Evolutionary conservation across 2,797 vertebrate species (phyloP).

Genomic region (Gila robusta): DNA sequence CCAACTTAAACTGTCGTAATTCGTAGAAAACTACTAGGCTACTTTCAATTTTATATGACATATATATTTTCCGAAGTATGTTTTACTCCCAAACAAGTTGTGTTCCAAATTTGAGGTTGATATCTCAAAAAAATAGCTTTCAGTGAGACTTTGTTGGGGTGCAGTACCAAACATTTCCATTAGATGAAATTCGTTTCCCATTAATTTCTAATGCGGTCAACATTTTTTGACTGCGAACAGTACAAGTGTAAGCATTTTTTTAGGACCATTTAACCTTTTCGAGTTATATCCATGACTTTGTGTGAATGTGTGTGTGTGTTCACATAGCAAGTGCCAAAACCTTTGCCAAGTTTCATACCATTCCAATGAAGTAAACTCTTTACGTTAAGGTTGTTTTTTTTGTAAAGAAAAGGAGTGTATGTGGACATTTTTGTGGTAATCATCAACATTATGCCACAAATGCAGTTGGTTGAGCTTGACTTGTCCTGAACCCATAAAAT

Average conservation of each 20-base stretch:
- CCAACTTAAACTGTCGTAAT: too few relatives aligned
- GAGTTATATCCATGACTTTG: not conserved
- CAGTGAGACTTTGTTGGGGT: not conserved
- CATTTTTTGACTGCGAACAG: not conserved
- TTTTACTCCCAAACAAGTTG: not conserved
- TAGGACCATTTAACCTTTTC: not conserved
- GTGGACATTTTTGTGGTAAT: not conserved
- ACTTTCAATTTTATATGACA: not conserved
- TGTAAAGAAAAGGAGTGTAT: too few relatives aligned
- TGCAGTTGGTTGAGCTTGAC: not conserved
- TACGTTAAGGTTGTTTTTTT: too few relatives aligned
- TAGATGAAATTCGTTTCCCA: not conserved
- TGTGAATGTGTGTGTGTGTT: not conserved
- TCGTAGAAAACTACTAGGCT: not conserved
- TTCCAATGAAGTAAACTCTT: too few relatives aligned
- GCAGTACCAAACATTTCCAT: not conserved
- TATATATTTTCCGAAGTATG: not conserved
- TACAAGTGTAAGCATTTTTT: not conserved
- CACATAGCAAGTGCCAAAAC: not conserved
- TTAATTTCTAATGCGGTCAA: not conserved
- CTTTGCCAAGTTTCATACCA: too few relatives aligned
- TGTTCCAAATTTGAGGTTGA: not conserved
- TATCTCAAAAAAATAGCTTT: rapidly evolving
- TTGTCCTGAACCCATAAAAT: not conserved
- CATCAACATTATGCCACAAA: not conserved